Evolutionary conservation across 1,140 invertebrate genomes (phyloP).

Genomic region (Tetramorium alpestre): DNA sequence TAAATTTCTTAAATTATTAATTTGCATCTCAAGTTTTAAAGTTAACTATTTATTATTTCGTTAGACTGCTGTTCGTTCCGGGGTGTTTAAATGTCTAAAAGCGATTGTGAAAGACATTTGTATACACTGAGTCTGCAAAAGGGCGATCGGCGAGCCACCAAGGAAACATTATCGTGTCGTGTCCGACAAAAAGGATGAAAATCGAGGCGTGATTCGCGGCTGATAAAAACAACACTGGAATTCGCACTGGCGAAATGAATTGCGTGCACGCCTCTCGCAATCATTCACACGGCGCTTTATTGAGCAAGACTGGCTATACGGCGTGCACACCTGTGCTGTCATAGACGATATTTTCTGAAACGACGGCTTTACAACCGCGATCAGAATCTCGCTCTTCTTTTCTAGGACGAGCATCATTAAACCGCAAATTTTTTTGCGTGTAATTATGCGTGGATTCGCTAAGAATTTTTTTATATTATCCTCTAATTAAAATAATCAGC

Average conservation of each 20-base stretch:
- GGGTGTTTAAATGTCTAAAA: not conserved
- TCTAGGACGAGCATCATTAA: not conserved
- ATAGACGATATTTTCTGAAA: conserved; percentile 52
- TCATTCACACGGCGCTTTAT: conserved; percentile 67
- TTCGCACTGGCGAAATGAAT: conserved; percentile 68
- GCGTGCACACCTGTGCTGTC: conserved; percentile 69
- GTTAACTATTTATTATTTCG: not conserved
- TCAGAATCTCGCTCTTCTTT: not conserved
- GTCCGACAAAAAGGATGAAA: conserved; percentile 31
- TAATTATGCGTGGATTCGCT: not conserved
- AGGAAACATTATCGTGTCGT: conserved; percentile 1
- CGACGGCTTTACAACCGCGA: not conserved
- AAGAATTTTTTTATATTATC: not conserved
- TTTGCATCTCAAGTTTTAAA: not conserved
- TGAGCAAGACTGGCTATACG: conserved; percentile 56
- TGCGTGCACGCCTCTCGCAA: conserved; percentile 58
- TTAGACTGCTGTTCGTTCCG: not conserved
- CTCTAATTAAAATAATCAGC: not conserved
- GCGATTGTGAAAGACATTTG: conserved; percentile 8
- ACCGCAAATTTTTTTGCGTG: not conserved
- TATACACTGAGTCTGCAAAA: conserved; percentile 8
- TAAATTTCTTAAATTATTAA: not conserved
- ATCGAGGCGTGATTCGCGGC: conserved; percentile 34
- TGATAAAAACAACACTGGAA: conserved; percentile 50
- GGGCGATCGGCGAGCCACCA: not conserved